Base-by-base conservation (phyloP, 37 sponge, comb jelly and placozoan species). In the Chondrilla cf. caribensis region DNA sequence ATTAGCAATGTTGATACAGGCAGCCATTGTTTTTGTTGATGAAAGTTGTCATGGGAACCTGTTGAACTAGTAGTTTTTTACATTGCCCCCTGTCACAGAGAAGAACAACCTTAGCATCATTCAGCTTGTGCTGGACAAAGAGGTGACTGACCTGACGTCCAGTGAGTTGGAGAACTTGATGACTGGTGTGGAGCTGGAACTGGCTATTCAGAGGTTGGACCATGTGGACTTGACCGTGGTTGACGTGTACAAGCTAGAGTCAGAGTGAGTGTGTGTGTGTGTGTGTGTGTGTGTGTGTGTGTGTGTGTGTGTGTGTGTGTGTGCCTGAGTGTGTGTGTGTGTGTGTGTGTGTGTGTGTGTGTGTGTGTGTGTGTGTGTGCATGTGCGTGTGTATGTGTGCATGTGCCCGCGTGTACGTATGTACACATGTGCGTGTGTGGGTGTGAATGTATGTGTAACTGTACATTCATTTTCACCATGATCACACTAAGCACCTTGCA, bases 41-140 rank as follows among this genome's bases (percentile, higher is more conserved):
- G n/a, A n/a, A n/a, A n/a, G n/a, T n/a, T n/a, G n/a, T n/a, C n/a
- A n/a, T n/a, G n/a, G n/a, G n/a, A n/a, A n/a, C n/a, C n/a, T n/a
- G n/a, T n/a, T n/a, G n/a, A n/a, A n/a, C n/a, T n/a, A n/a, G n/a
- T n/a, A n/a, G n/a, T n/a, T n/a, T n/a, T n/a, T n/a, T n/a, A n/a
- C n/a, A n/a, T n/a, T n/a, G n/a, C n/a, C n/a, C n/a, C n/a, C n/a
- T n/a, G n/a, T n/a, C n/a, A n/a, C n/a, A 47, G 51, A 6, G 51
- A 47, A 11, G 9, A 73, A 73, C 18, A 3, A 2, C 24, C 38
- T 24, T 43, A 73, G 43, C 24, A 40, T 73, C 21, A 24, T 73
- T 17, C 76, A 73, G 76, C 24, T 73, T 11, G 76, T 73, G 19
- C n/a, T 73, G 44, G 76, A 73, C 44, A 1, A n/a, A 21, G 40